A percentile compares a stretch with the other conserved stretches of the same genome.
Conservation (phyloP, 2,113 vertebrate species). For the Circaetus gallicus region DNA sequence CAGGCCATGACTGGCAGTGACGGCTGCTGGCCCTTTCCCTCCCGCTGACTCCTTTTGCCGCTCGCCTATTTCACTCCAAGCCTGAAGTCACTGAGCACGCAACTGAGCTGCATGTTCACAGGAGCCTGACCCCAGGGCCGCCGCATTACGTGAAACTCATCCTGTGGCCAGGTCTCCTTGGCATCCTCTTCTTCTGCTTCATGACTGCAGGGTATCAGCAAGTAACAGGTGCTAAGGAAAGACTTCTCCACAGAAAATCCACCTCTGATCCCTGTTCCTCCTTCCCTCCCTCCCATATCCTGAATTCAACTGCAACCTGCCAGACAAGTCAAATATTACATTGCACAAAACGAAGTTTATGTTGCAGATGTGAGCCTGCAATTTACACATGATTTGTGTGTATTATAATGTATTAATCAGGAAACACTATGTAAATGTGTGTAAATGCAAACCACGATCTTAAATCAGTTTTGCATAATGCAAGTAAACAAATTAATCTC, state of each 20-base stretch:
- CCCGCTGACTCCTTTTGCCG: neutral
- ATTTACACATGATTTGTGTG: conserved; percentile 18
- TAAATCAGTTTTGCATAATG: conserved; percentile 56
- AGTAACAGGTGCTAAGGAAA: neutral
- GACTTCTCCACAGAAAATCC: neutral
- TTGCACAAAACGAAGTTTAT: neutral
- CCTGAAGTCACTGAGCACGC: neutral
- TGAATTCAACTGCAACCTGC: neutral
- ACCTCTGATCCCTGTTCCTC: neutral
- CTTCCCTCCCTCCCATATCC: neutral
- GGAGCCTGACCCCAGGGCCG: neutral
- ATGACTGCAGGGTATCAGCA: neutral
- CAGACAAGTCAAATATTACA: neutral
- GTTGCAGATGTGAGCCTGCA: neutral
- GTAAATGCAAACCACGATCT: conserved; percentile 12
- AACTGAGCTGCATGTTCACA: neutral
- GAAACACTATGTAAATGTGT: conserved; percentile 46
- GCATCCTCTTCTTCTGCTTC: neutral
- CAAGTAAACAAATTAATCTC: conserved; percentile 60
- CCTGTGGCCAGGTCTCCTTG: neutral
- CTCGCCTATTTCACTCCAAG: neutral
- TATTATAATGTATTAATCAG: conserved; percentile 21
- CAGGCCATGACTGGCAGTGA: neutral
- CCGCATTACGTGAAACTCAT: neutral
- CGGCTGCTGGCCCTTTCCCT: neutral